Conservation (phyloP, 2,797 vertebrate species). For the Chelidonichthys spinosus region DNA sequence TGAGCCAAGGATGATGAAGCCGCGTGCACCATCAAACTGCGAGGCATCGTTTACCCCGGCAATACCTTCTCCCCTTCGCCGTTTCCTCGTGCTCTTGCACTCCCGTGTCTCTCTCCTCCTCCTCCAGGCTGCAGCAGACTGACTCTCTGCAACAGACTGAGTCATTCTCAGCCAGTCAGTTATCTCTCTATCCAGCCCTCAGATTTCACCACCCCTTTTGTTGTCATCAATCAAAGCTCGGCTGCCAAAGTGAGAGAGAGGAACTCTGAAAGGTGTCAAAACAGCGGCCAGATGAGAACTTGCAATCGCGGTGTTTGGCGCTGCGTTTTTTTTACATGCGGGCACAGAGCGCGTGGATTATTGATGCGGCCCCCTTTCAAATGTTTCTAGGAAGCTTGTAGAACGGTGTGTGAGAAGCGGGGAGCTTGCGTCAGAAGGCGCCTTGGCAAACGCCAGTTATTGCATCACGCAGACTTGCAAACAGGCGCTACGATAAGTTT, state of each 20-base stretch:
- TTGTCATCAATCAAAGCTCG: conserved; percentile 80
- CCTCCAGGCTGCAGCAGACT: conserved; percentile 69
- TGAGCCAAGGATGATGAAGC: conserved; percentile 69
- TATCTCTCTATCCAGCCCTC: conserved; percentile 80
- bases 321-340: conserved; percentile 47
- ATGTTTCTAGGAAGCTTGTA: conserved; percentile 67
- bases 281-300: conserved; percentile 63
- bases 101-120: conserved; percentile 49
- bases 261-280: conserved; percentile 73
- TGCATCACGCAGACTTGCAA: conserved; percentile 59
- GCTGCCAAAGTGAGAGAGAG: conserved; percentile 52
- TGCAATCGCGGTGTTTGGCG: conserved; percentile 43
- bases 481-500: conserved; percentile 38
- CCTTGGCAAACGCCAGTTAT: conserved; percentile 49
- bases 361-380: conserved; percentile 70
- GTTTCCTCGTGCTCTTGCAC: conserved; percentile 39
- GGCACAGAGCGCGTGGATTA: conserved; percentile 72
- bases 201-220: conserved; percentile 77
- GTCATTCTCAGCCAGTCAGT: conserved; percentile 80
- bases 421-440: conserved; percentile 58
- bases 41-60: conserved; percentile 65
- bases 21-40: conserved; percentile 56
- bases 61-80: conserved; percentile 57
- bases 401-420: conserved; percentile 53
- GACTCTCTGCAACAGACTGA: conserved; percentile 73